phyloP scores from a whole-genome alignment of 2,797 vertebrate genomes.

The Protosalanx chinensis region DNA sequence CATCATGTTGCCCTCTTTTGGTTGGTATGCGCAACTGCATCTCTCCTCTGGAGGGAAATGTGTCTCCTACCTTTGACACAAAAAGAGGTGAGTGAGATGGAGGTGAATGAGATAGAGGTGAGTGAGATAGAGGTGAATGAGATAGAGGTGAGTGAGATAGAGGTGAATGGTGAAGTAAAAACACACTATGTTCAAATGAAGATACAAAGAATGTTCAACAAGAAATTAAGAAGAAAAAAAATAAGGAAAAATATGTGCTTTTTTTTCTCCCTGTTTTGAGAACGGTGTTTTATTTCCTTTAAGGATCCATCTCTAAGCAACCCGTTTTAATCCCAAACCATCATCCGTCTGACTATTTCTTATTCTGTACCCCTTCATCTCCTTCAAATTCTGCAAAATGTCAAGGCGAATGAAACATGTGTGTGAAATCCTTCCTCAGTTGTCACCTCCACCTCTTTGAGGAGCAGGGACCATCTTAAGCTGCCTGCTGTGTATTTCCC shows the following conservation, averaged over 20 bases:
- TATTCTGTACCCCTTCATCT: background rate
- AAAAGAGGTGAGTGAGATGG: no score
- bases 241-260: no score
- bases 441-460: background rate
- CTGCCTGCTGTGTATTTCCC: slow-evolving; percentile 42
- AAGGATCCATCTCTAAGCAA: background rate
- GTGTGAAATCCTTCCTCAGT: no score
- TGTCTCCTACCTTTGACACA: background rate
- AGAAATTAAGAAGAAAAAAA: background rate
- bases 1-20: slow-evolving; percentile 85
- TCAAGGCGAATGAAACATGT: no score
- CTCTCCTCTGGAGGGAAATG: slow-evolving; percentile 19
- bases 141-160: background rate
- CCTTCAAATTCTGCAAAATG: background rate
- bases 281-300: no score
- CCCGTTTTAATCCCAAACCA: background rate
- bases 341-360: background rate
- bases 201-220: background rate
- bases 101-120: no score
- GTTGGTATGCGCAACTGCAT: slow-evolving; percentile 67
- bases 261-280: slow-evolving; percentile 1
- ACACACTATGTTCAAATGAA: background rate
- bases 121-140: background rate
- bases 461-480: background rate
- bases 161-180: background rate